These are phyloP conservation scores for Volucella bombylans DNA, from an alignment of 2,888 invertebrate genomes.

Conservation along the genomic window DNA sequence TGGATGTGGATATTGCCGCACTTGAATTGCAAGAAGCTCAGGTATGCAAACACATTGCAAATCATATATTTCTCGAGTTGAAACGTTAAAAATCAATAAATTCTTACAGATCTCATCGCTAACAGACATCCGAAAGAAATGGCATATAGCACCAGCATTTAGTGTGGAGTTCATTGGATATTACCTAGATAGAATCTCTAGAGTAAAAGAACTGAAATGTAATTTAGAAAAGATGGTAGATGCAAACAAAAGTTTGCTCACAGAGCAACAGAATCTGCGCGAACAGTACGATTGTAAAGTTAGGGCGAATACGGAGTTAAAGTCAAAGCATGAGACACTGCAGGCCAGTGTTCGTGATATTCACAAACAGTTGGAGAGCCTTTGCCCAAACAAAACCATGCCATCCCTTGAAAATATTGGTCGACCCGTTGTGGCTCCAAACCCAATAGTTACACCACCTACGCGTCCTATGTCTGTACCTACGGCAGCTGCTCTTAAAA, in stretches of 20 bases:
- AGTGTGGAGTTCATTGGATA: conserved; percentile 97
- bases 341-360: conserved; percentile 85
- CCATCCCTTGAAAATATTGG: conserved; percentile 85
- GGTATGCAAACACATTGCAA: conserved; percentile 79
- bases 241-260: conserved; percentile 88
- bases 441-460: conserved; percentile 79
- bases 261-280: conserved; percentile 90
- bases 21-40: conserved; percentile 92
- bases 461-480: conserved; percentile 89
- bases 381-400: conserved; percentile 85
- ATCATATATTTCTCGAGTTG: too few species aligned
- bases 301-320: conserved; percentile 86
- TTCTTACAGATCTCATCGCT: conserved; percentile 86
- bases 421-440: conserved; percentile 80
- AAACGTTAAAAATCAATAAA: neutral
- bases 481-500: conserved; percentile 92
- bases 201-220: conserved; percentile 90
- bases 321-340: conserved; percentile 85
- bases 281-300: conserved; percentile 90
- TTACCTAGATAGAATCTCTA: conserved; percentile 93
- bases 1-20: conserved; percentile 93
- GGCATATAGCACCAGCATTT: conserved; percentile 97
- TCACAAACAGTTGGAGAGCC: conserved; percentile 85
- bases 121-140: conserved; percentile 94
- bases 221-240: conserved; percentile 89